These are phyloP conservation scores for Selenia dentaria DNA, from an alignment of 2,888 invertebrate genomes.

Conservation along the genomic window DNA sequence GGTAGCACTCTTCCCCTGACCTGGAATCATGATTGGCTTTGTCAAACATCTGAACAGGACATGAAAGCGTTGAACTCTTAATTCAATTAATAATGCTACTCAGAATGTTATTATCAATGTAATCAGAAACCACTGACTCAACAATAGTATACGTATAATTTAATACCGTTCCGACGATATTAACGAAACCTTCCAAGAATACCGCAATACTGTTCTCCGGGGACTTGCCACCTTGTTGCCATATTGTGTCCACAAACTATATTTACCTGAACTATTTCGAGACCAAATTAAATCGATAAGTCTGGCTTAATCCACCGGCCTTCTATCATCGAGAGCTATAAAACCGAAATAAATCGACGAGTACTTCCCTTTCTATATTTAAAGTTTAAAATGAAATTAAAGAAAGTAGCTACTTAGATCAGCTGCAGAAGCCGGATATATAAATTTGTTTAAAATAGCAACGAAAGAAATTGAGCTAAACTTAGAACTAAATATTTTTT, in stretches of 20 bases:
- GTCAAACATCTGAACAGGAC: too few species aligned
- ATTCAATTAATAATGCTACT: too few species aligned
- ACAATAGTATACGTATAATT: too few species aligned
- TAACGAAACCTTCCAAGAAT: neutral
- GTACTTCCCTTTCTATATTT: slow-evolving; percentile 2
- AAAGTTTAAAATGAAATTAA: slow-evolving; percentile 5
- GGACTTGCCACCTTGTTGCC: too few species aligned
- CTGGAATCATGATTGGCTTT: too few species aligned
- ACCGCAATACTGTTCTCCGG: neutral
- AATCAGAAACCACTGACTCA: too few species aligned
- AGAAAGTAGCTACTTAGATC: neutral
- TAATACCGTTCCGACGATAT: neutral
- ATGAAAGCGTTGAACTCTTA: too few species aligned
- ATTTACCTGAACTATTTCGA: slow-evolving; percentile 3
- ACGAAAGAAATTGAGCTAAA: slow-evolving; percentile 7
- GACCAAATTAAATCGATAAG: slow-evolving; percentile 2
- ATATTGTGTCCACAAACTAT: slow-evolving; percentile 3
- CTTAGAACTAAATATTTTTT: neutral
- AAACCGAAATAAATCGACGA: slow-evolving; percentile 7
- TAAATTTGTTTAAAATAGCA: slow-evolving; percentile 1
- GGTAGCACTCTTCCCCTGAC: too few species aligned
- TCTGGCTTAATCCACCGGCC: neutral
- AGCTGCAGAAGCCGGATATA: neutral
- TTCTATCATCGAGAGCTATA: slow-evolving; percentile 14
- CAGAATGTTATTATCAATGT: too few species aligned